Conservation (phyloP, 2,113 vertebrate species). For the Prolemur simus region DNA sequence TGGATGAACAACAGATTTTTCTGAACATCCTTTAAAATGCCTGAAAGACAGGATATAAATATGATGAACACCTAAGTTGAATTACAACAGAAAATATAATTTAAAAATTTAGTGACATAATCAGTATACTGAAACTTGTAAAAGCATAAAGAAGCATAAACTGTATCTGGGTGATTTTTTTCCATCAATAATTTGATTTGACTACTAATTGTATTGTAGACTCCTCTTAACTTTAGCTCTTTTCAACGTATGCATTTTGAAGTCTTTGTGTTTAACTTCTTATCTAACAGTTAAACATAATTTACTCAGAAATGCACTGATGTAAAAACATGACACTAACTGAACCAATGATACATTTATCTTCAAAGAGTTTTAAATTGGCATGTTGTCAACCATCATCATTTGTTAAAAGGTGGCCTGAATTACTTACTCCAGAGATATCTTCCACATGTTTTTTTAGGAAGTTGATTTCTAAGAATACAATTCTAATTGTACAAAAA, state of each 20-base stretch:
- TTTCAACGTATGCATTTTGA: slow-evolving; percentile 35
- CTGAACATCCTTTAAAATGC: not conserved
- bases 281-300: slow-evolving; percentile 13
- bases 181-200: not conserved
- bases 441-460: not conserved
- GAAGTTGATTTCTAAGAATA: not conserved
- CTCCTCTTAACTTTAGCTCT: not conserved
- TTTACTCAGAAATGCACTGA: slow-evolving; percentile 21
- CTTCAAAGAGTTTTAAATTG: not conserved
- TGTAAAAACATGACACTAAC: not conserved
- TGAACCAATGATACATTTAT: not conserved
- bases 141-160: not conserved
- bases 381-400: not conserved
- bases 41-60: not conserved
- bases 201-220: slow-evolving; percentile 11
- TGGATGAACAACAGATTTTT: not conserved
- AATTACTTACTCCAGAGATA: not conserved
- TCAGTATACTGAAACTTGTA: not conserved
- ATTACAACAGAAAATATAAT: slow-evolving; percentile 9
- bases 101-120: not conserved
- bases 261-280: not conserved
- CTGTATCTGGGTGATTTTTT: not conserved
- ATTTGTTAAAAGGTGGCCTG: not conserved
- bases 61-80: not conserved
- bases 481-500: not conserved